Evolutionary conservation across 2,888 invertebrate genomes (phyloP).

Genomic region (Dioctria linearis): DNA sequence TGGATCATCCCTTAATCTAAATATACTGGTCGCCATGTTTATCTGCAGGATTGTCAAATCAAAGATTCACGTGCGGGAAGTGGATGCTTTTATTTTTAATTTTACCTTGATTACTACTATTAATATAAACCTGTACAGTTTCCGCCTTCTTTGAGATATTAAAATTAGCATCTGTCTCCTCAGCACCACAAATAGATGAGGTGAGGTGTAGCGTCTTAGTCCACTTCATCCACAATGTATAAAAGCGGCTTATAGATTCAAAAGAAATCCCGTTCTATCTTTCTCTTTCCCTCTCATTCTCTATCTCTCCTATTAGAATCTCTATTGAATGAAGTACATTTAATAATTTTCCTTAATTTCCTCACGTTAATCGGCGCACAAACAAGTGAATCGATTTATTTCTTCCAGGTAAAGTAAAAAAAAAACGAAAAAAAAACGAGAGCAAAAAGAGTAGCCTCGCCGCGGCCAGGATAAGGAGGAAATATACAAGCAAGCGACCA

Average conservation of each 20-base stretch:
- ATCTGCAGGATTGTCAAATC: no score
- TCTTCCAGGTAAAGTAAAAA: conserved; percentile 8
- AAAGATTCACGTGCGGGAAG: no score
- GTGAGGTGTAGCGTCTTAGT: no score
- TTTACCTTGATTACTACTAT: no score
- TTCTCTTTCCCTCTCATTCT: no score
- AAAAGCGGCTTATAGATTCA: not conserved
- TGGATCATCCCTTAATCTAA: no score
- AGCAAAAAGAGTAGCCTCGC: not conserved
- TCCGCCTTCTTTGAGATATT: no score
- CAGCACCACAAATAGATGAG: no score
- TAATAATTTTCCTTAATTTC: conserved; percentile 40
- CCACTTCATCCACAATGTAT: not conserved
- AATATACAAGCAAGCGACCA: not conserved
- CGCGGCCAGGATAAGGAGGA: not conserved
- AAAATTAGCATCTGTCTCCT: no score
- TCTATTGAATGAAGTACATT: not conserved
- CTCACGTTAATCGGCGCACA: conserved; percentile 29
- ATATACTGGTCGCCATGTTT: no score
- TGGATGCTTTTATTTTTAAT: no score
- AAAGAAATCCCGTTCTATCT: not conserved
- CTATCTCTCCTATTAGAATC: not conserved
- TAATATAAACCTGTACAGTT: no score
- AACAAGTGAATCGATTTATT: conserved; percentile 32
- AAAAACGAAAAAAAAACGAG: not conserved